Percentiles rank a stretch among this genome's conserved stretches.
Conservation (phyloP, 2,797 vertebrate species). For the Sebastolobus alascanus region DNA sequence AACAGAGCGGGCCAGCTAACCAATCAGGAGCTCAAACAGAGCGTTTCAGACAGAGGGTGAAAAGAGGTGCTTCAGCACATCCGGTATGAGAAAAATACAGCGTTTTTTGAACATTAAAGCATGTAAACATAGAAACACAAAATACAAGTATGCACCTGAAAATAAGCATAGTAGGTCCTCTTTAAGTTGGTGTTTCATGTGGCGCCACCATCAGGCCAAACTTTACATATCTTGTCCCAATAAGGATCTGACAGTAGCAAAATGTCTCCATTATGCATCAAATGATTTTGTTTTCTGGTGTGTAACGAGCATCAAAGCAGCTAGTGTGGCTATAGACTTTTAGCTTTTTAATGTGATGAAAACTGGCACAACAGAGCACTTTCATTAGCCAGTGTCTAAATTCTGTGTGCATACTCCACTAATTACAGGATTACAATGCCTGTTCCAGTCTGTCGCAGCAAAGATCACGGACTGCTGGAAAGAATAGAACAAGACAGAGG, state of each 20-base stretch:
- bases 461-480: slow-evolving; percentile 44
- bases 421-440: slow-evolving; percentile 60
- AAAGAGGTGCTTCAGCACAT: not conserved
- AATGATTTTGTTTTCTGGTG: slow-evolving; percentile 12
- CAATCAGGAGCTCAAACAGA: not conserved
- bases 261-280: slow-evolving; percentile 16
- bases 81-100: no score
- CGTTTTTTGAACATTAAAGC: no score
- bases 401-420: slow-evolving; percentile 52
- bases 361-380: slow-evolving; percentile 57
- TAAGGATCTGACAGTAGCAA: slow-evolving; percentile 4
- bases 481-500: slow-evolving; percentile 34
- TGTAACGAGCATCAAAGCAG: slow-evolving; percentile 40
- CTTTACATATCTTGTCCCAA: not conserved
- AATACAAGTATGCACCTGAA: not conserved
- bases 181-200: slow-evolving; percentile 8
- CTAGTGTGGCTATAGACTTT: slow-evolving; percentile 35
- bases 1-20: not conserved
- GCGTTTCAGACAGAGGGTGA: not conserved
- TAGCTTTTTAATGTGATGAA: slow-evolving; percentile 48
- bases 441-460: slow-evolving; percentile 43
- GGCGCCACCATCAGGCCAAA: not conserved
- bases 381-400: slow-evolving; percentile 59
- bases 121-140: not conserved
- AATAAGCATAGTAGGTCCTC: not conserved